Percentiles rank a stretch among this genome's conserved stretches.
phyloP scores from a whole-genome alignment of 2,797 vertebrate genomes.

The Megalops cyprinoides region DNA sequence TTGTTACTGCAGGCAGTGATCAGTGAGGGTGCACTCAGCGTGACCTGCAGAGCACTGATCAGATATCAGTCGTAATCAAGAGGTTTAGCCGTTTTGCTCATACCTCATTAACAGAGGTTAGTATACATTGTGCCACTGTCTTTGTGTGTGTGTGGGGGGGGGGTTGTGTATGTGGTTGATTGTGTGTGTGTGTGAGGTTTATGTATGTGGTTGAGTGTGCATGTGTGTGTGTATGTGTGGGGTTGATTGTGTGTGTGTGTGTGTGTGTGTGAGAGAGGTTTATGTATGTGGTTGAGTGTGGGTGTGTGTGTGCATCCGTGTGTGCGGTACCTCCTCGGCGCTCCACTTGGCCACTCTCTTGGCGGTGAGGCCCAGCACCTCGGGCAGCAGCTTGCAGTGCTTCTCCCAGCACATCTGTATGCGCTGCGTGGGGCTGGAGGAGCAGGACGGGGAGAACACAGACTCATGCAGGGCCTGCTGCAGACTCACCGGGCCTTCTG shows the following conservation, averaged over 20 bases:
- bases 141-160: not conserved
- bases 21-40: too few relatives aligned
- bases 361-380: slow-evolving; percentile 86
- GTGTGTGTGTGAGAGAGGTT: not conserved
- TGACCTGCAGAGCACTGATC: too few relatives aligned
- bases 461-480: slow-evolving; percentile 92
- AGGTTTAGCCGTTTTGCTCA: too few relatives aligned
- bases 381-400: slow-evolving; percentile 89
- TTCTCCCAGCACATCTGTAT: slow-evolving; percentile 89
- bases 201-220: not conserved
- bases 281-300: not conserved
- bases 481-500: slow-evolving; percentile 66
- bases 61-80: too few relatives aligned
- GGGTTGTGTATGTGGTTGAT: not conserved
- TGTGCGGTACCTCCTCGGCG: slow-evolving; percentile 81
- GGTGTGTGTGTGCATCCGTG: too few relatives aligned
- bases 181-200: not conserved
- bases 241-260: not conserved
- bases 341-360: slow-evolving; percentile 87
- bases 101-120: too few relatives aligned
- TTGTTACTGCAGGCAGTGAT: too few relatives aligned
- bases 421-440: slow-evolving; percentile 73
- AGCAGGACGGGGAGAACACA: slow-evolving; percentile 84
- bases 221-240: not conserved
- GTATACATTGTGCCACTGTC: not conserved